A percentile compares a stretch with the other conserved stretches of the same genome.
phyloP scores from a whole-genome alignment of 2,888 invertebrate genomes.

The Sepiola atlantica region DNA sequence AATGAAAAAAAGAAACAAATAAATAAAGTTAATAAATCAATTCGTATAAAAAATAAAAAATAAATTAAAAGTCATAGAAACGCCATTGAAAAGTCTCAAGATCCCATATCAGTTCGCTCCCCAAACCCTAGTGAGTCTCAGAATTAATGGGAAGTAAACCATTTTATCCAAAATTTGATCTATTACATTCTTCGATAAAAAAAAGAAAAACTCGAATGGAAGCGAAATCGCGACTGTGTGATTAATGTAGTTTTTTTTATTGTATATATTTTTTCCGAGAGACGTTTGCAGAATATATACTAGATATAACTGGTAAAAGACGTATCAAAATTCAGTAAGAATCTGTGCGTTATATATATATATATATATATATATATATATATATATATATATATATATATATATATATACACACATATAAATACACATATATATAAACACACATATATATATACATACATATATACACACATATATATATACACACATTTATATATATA shows the following conservation, averaged over 20 bases:
- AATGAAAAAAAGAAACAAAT: too few species aligned
- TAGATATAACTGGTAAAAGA: not conserved
- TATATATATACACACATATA: slow-evolving; percentile 34
- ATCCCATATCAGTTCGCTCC: not conserved
- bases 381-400: slow-evolving; percentile 22
- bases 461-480: not conserved
- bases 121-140: not conserved
- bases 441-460: not conserved
- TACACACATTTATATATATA: not conserved
- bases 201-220: not conserved
- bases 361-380: slow-evolving; percentile 23
- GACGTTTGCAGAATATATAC: not conserved
- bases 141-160: not conserved
- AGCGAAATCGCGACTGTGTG: not conserved
- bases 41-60: too few species aligned
- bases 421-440: not conserved
- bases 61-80: too few species aligned
- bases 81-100: not conserved
- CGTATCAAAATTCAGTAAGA: not conserved
- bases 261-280: not conserved
- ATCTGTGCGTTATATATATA: not conserved
- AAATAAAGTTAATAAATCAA: too few species aligned
- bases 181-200: not conserved
- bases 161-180: not conserved
- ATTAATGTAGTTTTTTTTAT: not conserved